Base-by-base conservation (phyloP, 2,888 invertebrate species). In the Hecatera dysodea region DNA sequence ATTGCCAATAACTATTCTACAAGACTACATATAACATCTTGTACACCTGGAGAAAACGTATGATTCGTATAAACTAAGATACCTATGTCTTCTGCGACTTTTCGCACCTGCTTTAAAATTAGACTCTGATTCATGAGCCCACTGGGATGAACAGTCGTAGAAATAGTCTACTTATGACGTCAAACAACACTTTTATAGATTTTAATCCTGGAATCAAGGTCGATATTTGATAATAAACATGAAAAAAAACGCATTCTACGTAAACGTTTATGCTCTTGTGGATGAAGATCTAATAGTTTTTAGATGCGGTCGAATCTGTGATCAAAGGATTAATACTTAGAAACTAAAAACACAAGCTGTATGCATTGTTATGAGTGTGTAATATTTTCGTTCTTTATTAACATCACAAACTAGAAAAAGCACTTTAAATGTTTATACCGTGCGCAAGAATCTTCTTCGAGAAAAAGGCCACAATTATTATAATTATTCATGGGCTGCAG, bases 71-170 rank as follows among this genome's bases (percentile, higher is more conserved):
- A 81, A 79, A 78, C 79, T 83, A 89, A 85, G 90, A 89, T 91
- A 66, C 74, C 90, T 67, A 71, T 90, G 90, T 90, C 91, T 89
- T 89, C 85, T 90, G 87, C 86, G 89, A 89, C 87, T 90, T 91
- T 91, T 92, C 92, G 78, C 92, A 85, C 86, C 78, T 86, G 89
- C 79, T 86, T 90, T 81, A 90, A 90, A 90, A 93, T 92, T 93
- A 95, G 90, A 85, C 81, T 89, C 93, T 94, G 95, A 95, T 93
- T 95, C 95, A 95, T 87, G 85, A 82, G 84, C 85, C 87, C 84
- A 86, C 82, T 82, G 82, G 81, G 86, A 86, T 81, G 84, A 86
- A 87, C 87, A 89, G 84, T 86, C 89, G 88, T 91, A 84, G 87
- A 93, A 94, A 95, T 94, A 93, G 92, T 90, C 55, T 83, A 29